Evolutionary conservation across 2,113 vertebrate genomes (phyloP).

Genomic region (Oncorhynchus kisutch): DNA sequence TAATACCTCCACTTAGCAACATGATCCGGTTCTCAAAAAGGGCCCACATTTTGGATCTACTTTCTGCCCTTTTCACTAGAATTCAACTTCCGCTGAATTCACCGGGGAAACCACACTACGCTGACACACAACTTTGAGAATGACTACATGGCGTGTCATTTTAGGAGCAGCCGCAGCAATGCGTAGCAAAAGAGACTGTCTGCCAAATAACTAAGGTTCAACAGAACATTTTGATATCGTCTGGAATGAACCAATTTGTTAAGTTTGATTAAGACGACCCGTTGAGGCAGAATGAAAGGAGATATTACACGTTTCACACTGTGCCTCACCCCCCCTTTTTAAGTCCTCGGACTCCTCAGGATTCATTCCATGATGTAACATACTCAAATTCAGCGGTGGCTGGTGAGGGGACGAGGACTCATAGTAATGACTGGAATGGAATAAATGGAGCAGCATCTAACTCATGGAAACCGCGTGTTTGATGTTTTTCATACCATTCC

Average conservation of each 20-base stretch:
- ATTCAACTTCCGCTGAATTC: not conserved
- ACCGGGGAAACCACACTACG: conserved; percentile 3
- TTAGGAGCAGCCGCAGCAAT: not conserved
- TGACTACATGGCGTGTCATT: not conserved
- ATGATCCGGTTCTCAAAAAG: conserved; percentile 9
- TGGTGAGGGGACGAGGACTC: no score
- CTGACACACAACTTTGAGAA: conserved; percentile 3
- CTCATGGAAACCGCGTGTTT: no score
- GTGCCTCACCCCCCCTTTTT: not conserved
- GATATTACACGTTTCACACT: no score
- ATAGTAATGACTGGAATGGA: no score
- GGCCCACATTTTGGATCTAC: not conserved
- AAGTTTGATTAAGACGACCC: not conserved
- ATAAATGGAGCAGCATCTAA: no score
- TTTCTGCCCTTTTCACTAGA: not conserved
- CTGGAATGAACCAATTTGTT: not conserved
- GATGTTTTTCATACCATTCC: no score
- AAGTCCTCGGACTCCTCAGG: not conserved
- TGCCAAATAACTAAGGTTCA: no score
- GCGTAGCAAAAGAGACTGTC: not conserved
- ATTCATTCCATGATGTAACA: not conserved
- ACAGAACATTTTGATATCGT: not conserved
- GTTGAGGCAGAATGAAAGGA: no score
- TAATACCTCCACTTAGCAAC: conserved; percentile 1
- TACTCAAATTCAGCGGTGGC: no score